Percentiles rank a stretch among this genome's conserved stretches.
phyloP scores from a whole-genome alignment of 2,888 invertebrate species.

The Archaeoteleia sp. region DNA sequence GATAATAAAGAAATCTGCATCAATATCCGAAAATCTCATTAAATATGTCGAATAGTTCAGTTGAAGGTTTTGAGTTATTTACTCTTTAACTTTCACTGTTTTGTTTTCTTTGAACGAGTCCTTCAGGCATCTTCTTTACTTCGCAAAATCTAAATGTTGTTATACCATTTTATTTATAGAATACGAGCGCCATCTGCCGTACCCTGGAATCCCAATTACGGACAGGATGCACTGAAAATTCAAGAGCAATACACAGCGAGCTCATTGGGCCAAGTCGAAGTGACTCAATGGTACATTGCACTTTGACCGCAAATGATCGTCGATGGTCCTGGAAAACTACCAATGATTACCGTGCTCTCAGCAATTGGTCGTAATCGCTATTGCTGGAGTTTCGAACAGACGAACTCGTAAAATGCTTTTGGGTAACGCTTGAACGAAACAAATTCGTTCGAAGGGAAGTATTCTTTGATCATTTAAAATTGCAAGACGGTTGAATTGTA shows the following conservation, averaged over 20 bases:
- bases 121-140: too few species aligned
- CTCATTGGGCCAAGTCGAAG: constrained; percentile 54
- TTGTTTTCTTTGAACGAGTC: too few species aligned
- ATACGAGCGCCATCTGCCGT: constrained; percentile 26
- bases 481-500: too few species aligned
- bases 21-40: too few species aligned
- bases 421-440: constrained; percentile 17
- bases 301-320: constrained; percentile 38
- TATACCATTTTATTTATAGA: constrained; percentile 1
- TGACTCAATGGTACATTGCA: constrained; percentile 36
- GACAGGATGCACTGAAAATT: constrained; percentile 37
- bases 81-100: too few species aligned
- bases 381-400: too few species aligned
- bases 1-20: too few species aligned
- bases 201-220: constrained; percentile 58
- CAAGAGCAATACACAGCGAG: constrained; percentile 49
- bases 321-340: constrained; percentile 49
- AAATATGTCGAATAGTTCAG: too few species aligned
- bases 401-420: constrained; percentile 33
- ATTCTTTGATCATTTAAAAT: constrained; percentile 26
- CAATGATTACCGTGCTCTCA: constrained; percentile 38
- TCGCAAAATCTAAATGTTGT: too few species aligned
- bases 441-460: constrained; percentile 25
- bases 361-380: constrained; percentile 35
- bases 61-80: too few species aligned